Evolutionary conservation across 2,113 vertebrate genomes (phyloP).

Genomic region (Pseudois nayaur): DNA sequence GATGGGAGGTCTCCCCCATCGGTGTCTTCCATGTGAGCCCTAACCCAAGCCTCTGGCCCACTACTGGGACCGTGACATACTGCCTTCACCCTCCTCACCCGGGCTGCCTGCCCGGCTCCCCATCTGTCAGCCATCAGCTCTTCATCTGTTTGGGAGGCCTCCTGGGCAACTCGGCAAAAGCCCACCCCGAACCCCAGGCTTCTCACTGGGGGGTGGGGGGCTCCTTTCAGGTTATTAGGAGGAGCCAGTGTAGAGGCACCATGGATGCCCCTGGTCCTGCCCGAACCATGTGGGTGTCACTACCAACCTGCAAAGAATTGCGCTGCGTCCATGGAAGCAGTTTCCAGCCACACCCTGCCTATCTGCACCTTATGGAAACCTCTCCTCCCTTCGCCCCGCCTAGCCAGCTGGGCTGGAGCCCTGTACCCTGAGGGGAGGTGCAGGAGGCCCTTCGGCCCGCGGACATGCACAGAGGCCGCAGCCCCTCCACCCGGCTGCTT

Average conservation of each 20-base stretch:
- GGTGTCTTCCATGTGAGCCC: background rate
- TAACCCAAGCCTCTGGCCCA: background rate
- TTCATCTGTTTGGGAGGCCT: background rate
- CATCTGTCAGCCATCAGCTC: background rate
- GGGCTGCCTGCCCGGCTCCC: background rate
- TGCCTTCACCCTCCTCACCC: background rate
- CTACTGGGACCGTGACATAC: fast-evolving
- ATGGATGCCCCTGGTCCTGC: background rate
- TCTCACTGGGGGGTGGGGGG: background rate
- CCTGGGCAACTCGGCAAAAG: background rate
- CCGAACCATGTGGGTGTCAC: fast-evolving
- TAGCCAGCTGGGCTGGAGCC: background rate
- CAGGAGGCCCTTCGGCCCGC: background rate
- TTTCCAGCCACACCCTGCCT: background rate
- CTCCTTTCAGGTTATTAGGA: background rate
- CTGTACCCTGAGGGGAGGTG: fast-evolving
- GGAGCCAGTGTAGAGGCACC: background rate
- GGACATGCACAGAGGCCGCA: background rate
- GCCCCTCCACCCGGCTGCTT: too few relatives aligned
- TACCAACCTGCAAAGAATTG: background rate
- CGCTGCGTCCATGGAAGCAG: fast-evolving
- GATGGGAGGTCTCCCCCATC: background rate
- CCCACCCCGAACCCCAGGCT: background rate
- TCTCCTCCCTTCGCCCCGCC: background rate
- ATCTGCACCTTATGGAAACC: background rate